phyloP scores from a whole-genome alignment of 2,797 vertebrate species.

The Chelon labrosus region DNA sequence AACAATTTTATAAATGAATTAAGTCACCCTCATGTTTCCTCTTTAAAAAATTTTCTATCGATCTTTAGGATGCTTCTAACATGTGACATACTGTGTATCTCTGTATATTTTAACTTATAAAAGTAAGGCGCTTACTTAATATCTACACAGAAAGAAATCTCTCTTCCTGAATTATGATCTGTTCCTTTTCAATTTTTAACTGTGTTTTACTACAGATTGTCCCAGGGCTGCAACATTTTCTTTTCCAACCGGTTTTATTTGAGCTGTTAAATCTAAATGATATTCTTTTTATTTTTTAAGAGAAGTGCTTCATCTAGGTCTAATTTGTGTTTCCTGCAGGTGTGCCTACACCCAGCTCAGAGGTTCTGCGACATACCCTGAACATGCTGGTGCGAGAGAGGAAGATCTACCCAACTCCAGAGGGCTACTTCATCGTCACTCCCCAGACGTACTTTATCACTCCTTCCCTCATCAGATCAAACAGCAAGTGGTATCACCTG shows the following conservation, averaged over 20 bases:
- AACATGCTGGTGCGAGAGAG: slow-evolving; percentile 98
- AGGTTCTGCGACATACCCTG: slow-evolving; percentile 97
- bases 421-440: slow-evolving; percentile 99
- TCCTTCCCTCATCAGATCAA: slow-evolving; percentile 98
- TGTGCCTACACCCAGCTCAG: slow-evolving; percentile 97
- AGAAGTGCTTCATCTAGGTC: slow-evolving; percentile 11
- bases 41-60: no score
- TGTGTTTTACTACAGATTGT: neutral
- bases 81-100: no score
- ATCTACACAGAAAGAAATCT: no score
- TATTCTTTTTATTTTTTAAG: neutral
- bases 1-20: no score
- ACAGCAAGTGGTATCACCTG: slow-evolving; percentile 99
- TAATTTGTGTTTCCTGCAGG: slow-evolving; percentile 80
- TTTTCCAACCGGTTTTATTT: slow-evolving; percentile 4
- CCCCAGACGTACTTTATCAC: slow-evolving; percentile 99
- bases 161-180: no score
- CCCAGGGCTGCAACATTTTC: neutral
- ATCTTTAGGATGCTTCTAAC: no score
- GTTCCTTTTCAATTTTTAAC: neutral
- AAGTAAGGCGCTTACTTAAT: no score
- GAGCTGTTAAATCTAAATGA: slow-evolving; percentile 1
- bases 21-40: no score
- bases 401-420: slow-evolving; percentile 99
- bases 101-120: no score